Percentiles rank a stretch among this genome's conserved stretches.
Conservation (phyloP, 2,113 vertebrate genomes). For the Bos javanicus region DNA sequence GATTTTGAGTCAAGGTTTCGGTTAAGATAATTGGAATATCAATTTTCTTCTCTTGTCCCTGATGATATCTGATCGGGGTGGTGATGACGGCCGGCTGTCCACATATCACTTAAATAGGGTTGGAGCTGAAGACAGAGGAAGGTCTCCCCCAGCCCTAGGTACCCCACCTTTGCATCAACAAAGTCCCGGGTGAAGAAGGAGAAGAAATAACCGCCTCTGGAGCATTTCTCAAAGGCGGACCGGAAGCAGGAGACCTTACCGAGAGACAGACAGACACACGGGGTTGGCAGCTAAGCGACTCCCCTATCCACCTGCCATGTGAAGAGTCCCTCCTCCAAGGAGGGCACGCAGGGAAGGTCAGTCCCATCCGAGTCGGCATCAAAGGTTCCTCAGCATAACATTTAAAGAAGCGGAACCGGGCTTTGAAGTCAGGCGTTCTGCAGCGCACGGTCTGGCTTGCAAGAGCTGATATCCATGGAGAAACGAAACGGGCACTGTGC, state of each 20-base stretch:
- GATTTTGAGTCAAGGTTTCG: slow-evolving; percentile 36
- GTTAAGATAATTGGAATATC: slow-evolving; percentile 57
- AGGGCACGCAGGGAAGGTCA: neutral
- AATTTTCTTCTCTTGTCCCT: slow-evolving; percentile 29
- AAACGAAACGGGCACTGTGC: neutral
- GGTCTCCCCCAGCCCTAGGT: neutral
- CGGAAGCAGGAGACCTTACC: neutral
- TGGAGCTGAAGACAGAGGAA: neutral
- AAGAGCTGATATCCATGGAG: neutral
- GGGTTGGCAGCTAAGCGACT: neutral
- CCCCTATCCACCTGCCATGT: neutral
- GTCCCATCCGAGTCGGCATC: neutral
- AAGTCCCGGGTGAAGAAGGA: neutral
- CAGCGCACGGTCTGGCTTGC: fast-evolving
- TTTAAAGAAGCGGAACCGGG: neutral
- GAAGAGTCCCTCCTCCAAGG: neutral
- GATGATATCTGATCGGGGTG: slow-evolving; percentile 15
- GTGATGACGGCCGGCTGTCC: neutral
- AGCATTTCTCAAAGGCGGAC: neutral
- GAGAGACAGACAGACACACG: neutral
- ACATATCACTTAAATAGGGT: neutral
- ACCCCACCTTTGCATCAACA: neutral
- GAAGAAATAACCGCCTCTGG: fast-evolving
- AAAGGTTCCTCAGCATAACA: neutral
- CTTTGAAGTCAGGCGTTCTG: neutral